Evolutionary conservation across 2,888 invertebrate genomes (phyloP), one percentile per base, ranked within the genome.

Genomic region (Andrena marginata): DNA sequence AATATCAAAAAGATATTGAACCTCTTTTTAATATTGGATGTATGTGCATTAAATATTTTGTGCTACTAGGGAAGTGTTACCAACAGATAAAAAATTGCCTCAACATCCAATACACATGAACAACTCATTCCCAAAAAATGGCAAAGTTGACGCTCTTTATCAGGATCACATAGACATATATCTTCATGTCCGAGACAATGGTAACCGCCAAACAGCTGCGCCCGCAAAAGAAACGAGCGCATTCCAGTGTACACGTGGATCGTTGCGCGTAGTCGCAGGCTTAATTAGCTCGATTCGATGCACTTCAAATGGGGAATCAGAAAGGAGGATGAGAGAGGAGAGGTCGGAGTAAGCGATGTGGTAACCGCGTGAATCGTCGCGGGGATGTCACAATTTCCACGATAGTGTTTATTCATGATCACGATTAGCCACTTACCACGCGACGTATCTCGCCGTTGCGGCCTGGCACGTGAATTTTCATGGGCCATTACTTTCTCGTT

Each of bases 381-480:
- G 73, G 75, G 80, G 85, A 88, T 86, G 89, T 89, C 87, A 88
- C 85, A 85, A 86, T 88, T 88, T 89, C 77, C 72, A 82, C 73
- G 83, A 83, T 68, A 77, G 86, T 89, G 87, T 89, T 89, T 89
- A 89, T 89, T 89, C 90, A 85, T 87, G 87, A 85, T 86, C 84
- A 87, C 88, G 88, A 85, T 87, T 87, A 87, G 75, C 77, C 88
- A 77, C 84, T 85, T 80, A 80, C 87, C 81, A 82, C 82, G 77
- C 81, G 67, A 51, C 64, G 70, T 69, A 85, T 62, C 78, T 72
- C 69, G 35, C 42, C 51, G 60, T 67, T 69, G 68, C 70, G 42
- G 56, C 73, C 65, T 62, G 73, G 71, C 80, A 87, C 85, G 88
- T 87, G 84, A 88, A 89, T 88, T 88, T 88, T 87, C 88, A 89